Evolutionary conservation across 2,888 invertebrate genomes (phyloP), one percentile per base, ranked within the genome.

Genomic region (Agrotis exclamationis): DNA sequence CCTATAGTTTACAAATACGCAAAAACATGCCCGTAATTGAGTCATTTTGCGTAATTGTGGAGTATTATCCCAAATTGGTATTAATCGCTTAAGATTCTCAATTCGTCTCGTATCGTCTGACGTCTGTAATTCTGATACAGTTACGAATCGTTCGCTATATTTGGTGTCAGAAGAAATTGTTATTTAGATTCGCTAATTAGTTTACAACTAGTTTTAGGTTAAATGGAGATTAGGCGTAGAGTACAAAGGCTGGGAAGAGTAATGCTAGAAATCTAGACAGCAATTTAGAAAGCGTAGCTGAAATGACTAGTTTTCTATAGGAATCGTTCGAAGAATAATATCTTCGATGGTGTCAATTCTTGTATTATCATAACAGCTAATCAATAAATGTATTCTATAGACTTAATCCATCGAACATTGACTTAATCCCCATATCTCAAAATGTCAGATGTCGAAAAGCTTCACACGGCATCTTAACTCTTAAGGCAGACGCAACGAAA

Each of bases 401-500:
- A 47, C 18, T 51, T 66, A 67, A 76, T 53, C 39, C 64, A 24
- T 51, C 39, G 14, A 60, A 39, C 33, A 39, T 54, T 13, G 45
- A 39, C 50, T 20, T 76, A 80, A 76, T 64, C 33, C 65, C 24
- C 53, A 53, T 62, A n/a, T 59, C 58, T 65, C 28, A 56, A 79
- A 79, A 82, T 60, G 63, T 82, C 78, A 82, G 68, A 76, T 58
- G 56, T 50, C 57, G 16, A 47, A 62, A 60, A 51, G 58, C 70
- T 74, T 83, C 68, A 79, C 71, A 67, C 63, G 54, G 14, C 33
- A 48, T 7, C 54, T 70, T 68, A 74, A 74, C 28, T 60, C 57
- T 60, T 63, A 63, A 79, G 51, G 69, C 63, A 77, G 62, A 76
- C 74, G 63, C 69, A 74, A 63, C 60, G 79, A 80, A 84, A 82